Percentiles rank a stretch among this genome's conserved stretches.
Evolutionary conservation across 2,888 invertebrate genomes (phyloP).

Genomic region (Scaptomyza reducta): DNA sequence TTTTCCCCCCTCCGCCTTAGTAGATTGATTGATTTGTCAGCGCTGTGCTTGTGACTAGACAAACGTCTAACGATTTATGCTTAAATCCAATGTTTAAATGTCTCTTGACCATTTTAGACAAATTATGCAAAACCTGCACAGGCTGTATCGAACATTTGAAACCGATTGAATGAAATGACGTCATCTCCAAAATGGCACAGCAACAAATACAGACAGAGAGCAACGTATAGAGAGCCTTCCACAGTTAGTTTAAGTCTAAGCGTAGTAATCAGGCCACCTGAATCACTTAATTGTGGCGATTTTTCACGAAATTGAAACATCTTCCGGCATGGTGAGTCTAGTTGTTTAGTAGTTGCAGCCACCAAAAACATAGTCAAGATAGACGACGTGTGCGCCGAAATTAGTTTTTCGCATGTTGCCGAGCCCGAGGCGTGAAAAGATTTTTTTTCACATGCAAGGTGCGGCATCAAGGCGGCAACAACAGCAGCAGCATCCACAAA

Average conservation of each 20-base stretch:
- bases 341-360: slow-evolving; percentile 3
- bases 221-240: not conserved
- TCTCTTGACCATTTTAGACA: slow-evolving; percentile 72
- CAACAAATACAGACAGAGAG: slow-evolving; percentile 24
- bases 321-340: slow-evolving; percentile 62
- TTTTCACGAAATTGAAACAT: slow-evolving; percentile 76
- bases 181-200: slow-evolving; percentile 44
- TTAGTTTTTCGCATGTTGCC: slow-evolving; percentile 77
- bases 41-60: slow-evolving; percentile 54
- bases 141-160: slow-evolving; percentile 15
- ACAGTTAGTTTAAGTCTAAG: slow-evolving; percentile 10
- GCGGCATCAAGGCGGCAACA: slow-evolving; percentile 56
- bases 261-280: slow-evolving; percentile 73
- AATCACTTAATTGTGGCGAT: slow-evolving; percentile 77
- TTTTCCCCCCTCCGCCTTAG: not conserved
- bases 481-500: slow-evolving; percentile 22
- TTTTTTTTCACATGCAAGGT: slow-evolving; percentile 78
- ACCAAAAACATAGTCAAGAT: slow-evolving; percentile 45
- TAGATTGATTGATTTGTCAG: slow-evolving; percentile 72
- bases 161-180: slow-evolving; percentile 55
- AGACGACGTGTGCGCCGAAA: slow-evolving; percentile 76
- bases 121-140: slow-evolving; percentile 66
- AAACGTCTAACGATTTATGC: slow-evolving; percentile 64
- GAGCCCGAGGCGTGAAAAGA: slow-evolving; percentile 74
- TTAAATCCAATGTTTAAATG: slow-evolving; percentile 53